Percentiles rank a stretch among this genome's conserved stretches.
Conservation (phyloP, 2,113 vertebrate species). For the Melanerpes formicivorus region DNA sequence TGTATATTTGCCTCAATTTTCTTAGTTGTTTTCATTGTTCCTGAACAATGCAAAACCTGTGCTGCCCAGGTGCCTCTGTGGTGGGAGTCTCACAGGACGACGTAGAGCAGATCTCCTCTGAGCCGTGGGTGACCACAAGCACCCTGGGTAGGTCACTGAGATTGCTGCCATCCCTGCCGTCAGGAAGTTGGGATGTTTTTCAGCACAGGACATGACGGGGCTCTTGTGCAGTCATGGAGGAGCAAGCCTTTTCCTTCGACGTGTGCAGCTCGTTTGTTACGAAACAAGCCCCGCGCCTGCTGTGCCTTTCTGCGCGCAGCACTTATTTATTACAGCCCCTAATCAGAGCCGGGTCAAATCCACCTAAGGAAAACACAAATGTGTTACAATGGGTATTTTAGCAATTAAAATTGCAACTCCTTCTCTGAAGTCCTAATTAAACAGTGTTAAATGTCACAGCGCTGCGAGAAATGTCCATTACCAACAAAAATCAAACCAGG, state of each 20-base stretch:
- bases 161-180: accelerated
- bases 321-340: constrained; percentile 6
- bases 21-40: neutral
- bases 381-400: neutral
- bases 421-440: constrained; percentile 38
- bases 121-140: neutral
- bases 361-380: constrained; percentile 10
- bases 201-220: accelerated
- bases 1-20: neutral
- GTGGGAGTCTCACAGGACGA: neutral
- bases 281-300: neutral
- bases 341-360: constrained; percentile 6
- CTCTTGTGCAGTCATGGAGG: neutral
- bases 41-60: neutral
- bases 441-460: neutral
- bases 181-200: neutral
- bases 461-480: neutral
- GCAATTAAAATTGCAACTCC: constrained; percentile 17
- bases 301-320: neutral
- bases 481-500: neutral
- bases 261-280: neutral
- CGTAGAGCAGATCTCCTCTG: neutral
- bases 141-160: accelerated
- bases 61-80: neutral
- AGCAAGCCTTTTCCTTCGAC: neutral